Base-by-base conservation (phyloP, 2,888 invertebrate genomes). In the Meloe dianella region DNA sequence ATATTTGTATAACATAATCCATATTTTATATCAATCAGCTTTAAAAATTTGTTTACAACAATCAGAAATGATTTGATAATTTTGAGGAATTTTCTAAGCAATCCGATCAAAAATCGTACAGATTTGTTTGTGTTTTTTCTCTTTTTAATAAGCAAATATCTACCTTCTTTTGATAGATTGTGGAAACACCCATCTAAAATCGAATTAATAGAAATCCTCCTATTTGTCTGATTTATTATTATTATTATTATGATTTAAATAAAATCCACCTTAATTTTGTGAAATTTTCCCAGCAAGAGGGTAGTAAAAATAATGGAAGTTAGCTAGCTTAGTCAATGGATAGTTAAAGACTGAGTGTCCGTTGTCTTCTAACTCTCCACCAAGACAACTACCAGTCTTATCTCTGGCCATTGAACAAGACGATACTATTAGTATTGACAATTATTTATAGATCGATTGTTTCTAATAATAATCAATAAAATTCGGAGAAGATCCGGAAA, bases 371-470 rank as follows among this genome's bases (percentile, higher is more conserved):
- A 63, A 62, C 67, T 67, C 64, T 63, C 67, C 63, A 67, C 54
- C 63, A 63, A 63, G 54, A 54, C 54, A 54, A 54, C 47, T 41
- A 61, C 61, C 64, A 67, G 62, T 65, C 69, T 72, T 74, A 72
- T 73, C 72, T 73, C 57, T 67, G 63, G 63, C 71, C 68, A 68
- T 51, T 67, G n/a, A 67, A 67, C 58, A 51, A 63, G 61, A 54
- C 63, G 67, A 67, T 62, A 63, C 32, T 67, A 64, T 67, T 27
- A 24, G 51, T 54, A 35, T 67, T 60, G 57, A 66, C 58, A 60
- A 60, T 67, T 67, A 64, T 67, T 63, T 63, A 64, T 67, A 63
- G 62, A 63, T 38, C 41, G 41, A 63, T 63, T 66, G 66, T 63
- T 22, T 57, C 63, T 63, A 67, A 64, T 54, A 47, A 67, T 67